These are phyloP conservation scores for Aldabrachelys gigantea DNA, from an alignment of 2,113 vertebrate genomes.

Conservation along the genomic window DNA sequence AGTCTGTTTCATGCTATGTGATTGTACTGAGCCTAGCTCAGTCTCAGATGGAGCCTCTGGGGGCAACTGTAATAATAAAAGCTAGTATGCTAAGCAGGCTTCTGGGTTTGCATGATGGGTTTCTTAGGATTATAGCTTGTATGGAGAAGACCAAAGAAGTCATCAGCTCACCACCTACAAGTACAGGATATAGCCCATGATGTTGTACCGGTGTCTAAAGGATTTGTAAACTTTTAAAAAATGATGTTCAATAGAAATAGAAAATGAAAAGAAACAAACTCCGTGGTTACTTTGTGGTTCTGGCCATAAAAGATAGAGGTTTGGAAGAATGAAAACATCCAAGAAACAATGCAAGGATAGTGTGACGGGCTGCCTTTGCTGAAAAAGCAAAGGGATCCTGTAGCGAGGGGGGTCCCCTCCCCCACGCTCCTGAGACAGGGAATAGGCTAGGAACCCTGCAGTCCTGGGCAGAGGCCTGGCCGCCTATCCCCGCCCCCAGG, in stretches of 20 bases:
- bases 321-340: not conserved
- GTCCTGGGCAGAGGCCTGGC: too few relatives aligned
- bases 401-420: too few relatives aligned
- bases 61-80: not conserved
- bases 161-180: conserved; percentile 17
- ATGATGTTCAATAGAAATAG: conserved; percentile 8
- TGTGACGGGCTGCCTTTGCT: not conserved
- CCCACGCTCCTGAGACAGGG: too few relatives aligned
- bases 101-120: not conserved
- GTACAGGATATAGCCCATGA: not conserved
- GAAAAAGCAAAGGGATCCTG: not conserved
- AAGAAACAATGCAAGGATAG: not conserved
- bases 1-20: not conserved
- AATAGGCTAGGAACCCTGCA: too few relatives aligned
- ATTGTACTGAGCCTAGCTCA: not conserved
- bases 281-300: conserved; percentile 16
- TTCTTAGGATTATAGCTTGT: conserved; percentile 26
- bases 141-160: conserved; percentile 35
- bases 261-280: conserved; percentile 7
- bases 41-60: not conserved
- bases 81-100: conserved; percentile 21
- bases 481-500: too few relatives aligned
- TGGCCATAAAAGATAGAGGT: not conserved
- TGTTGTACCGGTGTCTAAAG: not conserved
- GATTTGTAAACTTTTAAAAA: not conserved